Evolutionary conservation across 2,797 vertebrate species (phyloP), one percentile per base, ranked within the genome.

Genomic region (Pantherophis vulpinus): DNA sequence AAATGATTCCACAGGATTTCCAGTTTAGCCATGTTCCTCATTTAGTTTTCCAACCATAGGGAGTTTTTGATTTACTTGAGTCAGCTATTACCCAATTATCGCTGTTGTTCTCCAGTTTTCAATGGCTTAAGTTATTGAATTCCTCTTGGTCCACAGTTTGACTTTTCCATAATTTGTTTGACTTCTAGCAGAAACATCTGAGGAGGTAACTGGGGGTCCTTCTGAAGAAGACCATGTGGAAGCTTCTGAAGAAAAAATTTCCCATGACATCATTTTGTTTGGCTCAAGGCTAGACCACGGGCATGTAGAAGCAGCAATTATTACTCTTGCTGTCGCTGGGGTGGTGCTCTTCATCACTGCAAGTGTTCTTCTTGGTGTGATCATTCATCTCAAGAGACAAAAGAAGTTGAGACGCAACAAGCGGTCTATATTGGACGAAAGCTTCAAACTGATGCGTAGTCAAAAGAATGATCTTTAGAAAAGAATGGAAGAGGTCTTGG

Each of bases 351-450:
- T 98, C 5, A 2, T 98, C 66, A 47, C 93, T 0, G 32, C 88
- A 94, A 70, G 95, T n/a, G 29, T 92, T 93, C 96, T 98, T 55
- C 88, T 97, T 92, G 97, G 95, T 87, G 42, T 95, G 29, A 91
- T 98, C 27, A 89, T 97, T 94, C 93, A 87, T 16, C 97, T 98
- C 0, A 94, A 96, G 96, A 96, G 92, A 37, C 98, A 98, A 0
- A 97, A 89, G 94, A 96, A 23, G 70, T 58, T 97, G 23, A 96
- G 97, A 1, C 97, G 97, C 88, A 98, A 98, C 90, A 96, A 97
- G 61, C 96, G 97, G 63, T 98, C 97, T 74, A 98, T 98, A 60
- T 95, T 98, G 94, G 98, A 98, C 74, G 98, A 98, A 0, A 97
- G 97, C 60, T 98, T 98, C 96, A 97, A 98, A 56, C 97, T 98